Conservation (phyloP, 2,888 invertebrate genomes). For the Isotomurus palustris region DNA sequence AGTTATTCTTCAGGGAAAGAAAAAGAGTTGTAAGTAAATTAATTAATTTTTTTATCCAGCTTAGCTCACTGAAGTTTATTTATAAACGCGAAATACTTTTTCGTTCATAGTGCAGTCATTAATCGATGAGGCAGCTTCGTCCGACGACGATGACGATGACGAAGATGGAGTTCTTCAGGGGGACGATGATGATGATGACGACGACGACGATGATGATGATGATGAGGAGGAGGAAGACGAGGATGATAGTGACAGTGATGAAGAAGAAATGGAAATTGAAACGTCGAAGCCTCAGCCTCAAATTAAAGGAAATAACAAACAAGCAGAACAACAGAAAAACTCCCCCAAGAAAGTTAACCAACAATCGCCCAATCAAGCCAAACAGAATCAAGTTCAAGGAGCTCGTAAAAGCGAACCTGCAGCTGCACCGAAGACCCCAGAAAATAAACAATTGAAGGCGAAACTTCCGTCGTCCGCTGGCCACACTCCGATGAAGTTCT, state of each 20-base stretch:
- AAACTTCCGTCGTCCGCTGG: slow-evolving; percentile 41
- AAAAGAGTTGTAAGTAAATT: slow-evolving; percentile 48
- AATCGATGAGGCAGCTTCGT: too few relatives aligned
- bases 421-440: slow-evolving; percentile 33
- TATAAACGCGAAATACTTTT: too few relatives aligned
- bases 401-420: background rate
- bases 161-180: too few relatives aligned
- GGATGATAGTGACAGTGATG: slow-evolving; percentile 49
- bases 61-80: too few relatives aligned
- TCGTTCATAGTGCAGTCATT: too few relatives aligned
- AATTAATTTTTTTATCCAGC: too few relatives aligned
- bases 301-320: background rate
- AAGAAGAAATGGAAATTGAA: slow-evolving; percentile 25
- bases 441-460: slow-evolving; percentile 32
- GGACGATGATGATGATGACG: slow-evolving; percentile 51
- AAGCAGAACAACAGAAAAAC: background rate
- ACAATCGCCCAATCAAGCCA: background rate
- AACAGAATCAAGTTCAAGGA: slow-evolving; percentile 1
- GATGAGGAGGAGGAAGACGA: slow-evolving; percentile 52
- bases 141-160: slow-evolving; percentile 10
- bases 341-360: slow-evolving; percentile 2
- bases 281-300: slow-evolving; percentile 18
- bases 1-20: slow-evolving; percentile 47
- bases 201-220: slow-evolving; percentile 50
- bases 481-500: slow-evolving; percentile 42